These are phyloP conservation scores for Chionoecetes opilio DNA, from an alignment of 1,140 invertebrate species.

Conservation along the genomic window DNA sequence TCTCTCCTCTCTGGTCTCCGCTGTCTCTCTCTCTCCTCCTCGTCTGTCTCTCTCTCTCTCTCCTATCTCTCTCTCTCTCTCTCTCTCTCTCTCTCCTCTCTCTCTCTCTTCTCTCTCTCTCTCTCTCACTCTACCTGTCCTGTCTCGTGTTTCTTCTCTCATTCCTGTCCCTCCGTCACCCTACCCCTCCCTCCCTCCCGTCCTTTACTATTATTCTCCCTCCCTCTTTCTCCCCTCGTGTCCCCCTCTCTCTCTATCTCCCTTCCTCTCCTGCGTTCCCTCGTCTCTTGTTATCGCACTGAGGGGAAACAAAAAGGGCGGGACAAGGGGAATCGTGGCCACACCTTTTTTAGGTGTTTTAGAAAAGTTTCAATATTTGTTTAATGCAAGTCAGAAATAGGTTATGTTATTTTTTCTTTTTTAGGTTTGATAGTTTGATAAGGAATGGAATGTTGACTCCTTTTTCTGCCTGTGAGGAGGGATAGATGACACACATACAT, in stretches of 20 bases:
- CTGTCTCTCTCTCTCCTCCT: constrained; percentile 5
- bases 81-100: neutral
- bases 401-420: no score
- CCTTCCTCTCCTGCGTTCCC: neutral
- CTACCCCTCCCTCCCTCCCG: no score
- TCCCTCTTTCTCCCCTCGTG: no score
- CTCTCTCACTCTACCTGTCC: neutral
- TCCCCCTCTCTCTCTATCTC: neutral
- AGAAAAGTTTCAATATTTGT: neutral
- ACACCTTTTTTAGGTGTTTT: neutral
- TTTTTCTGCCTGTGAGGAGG: no score
- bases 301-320: constrained; percentile 4
- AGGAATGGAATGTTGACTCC: no score
- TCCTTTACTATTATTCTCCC: no score
- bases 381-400: no score
- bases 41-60: neutral
- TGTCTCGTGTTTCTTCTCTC: no score
- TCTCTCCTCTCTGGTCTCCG: neutral
- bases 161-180: no score
- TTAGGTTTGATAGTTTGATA: no score
- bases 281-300: neutral
- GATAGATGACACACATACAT: no score
- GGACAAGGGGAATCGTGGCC: neutral
- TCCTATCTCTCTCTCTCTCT: neutral
- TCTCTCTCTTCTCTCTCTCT: neutral